Conservation (phyloP, 2,797 vertebrate genomes). For the Graptemys geographica region DNA sequence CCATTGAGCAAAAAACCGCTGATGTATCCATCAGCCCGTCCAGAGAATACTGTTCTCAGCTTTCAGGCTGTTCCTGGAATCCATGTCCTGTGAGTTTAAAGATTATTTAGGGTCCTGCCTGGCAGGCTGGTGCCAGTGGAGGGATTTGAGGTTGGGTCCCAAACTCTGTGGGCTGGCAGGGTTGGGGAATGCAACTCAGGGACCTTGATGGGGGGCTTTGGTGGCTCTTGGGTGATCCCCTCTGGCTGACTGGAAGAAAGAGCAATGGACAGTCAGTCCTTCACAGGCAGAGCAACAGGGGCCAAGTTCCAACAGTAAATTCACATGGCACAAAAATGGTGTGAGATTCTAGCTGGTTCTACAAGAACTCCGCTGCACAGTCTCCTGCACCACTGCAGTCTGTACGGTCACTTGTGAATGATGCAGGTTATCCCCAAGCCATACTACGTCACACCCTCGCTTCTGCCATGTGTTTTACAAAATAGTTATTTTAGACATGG, state of each 20-base stretch:
- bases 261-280: not conserved
- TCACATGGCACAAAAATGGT: not conserved
- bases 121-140: not conserved
- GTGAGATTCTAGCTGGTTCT: not conserved
- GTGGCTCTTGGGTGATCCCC: not conserved
- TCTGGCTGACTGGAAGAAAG: not conserved
- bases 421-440: not conserved
- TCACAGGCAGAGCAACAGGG: not conserved
- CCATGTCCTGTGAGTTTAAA: not conserved
- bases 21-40: not conserved
- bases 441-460: not conserved
- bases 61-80: not conserved
- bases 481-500: not conserved
- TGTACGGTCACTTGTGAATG: no score
- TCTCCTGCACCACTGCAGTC: not conserved
- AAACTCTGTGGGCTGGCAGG: not conserved
- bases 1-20: accelerated
- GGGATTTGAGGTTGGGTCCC: not conserved
- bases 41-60: not conserved
- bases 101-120: not conserved
- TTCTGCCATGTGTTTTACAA: not conserved
- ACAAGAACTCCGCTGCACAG: not conserved
- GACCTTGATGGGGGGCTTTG: not conserved
- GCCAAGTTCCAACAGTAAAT: not conserved
- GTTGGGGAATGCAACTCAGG: not conserved